Conservation (phyloP, 2,113 vertebrate genomes). For the Odocoileus virginianus region DNA sequence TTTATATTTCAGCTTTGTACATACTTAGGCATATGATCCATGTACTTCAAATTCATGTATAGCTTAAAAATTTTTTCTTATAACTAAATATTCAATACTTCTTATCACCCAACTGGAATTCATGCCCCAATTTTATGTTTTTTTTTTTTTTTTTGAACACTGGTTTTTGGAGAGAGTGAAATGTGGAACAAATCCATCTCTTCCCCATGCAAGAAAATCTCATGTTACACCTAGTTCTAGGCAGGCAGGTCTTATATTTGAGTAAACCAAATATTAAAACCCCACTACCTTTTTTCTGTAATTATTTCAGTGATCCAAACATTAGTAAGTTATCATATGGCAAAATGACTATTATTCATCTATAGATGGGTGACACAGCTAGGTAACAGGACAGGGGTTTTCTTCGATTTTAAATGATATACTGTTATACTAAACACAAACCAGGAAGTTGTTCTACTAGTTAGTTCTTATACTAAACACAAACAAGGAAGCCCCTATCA, state of each 20-base stretch:
- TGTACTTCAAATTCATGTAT: background rate
- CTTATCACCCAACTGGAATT: background rate
- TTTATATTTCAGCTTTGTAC: background rate
- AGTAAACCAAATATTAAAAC: background rate
- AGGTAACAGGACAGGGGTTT: background rate
- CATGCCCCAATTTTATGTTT: background rate
- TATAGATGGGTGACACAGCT: background rate
- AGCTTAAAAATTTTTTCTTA: background rate
- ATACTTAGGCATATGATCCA: background rate
- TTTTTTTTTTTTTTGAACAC: background rate
- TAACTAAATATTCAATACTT: background rate
- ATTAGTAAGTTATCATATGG: background rate
- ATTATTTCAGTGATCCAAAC: background rate
- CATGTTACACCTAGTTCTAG: background rate
- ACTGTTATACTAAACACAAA: background rate
- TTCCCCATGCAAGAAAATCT: background rate
- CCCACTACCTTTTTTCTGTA: background rate
- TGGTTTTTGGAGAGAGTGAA: background rate
- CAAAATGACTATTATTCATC: background rate
- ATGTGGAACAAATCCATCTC: background rate
- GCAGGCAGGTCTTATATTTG: background rate
- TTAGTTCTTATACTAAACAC: background rate
- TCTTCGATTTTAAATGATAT: background rate
- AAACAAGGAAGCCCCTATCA: background rate
- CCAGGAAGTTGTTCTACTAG: background rate